phyloP scores from a whole-genome alignment of 2,113 vertebrate genomes.

The Capreolus pygargus region DNA sequence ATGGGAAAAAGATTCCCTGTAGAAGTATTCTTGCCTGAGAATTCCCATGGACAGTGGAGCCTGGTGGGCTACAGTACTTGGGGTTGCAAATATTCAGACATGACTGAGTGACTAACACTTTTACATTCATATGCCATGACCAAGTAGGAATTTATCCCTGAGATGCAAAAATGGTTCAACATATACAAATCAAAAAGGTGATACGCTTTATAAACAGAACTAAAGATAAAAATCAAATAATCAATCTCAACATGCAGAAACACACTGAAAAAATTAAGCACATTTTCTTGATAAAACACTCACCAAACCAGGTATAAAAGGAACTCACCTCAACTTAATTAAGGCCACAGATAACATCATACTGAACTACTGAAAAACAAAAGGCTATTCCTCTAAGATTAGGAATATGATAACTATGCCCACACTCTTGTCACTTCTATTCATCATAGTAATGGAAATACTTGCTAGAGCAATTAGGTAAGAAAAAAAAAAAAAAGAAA shows the following conservation, averaged over 20 bases:
- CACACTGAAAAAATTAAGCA: not conserved
- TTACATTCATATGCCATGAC: not conserved
- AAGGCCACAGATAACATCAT: not conserved
- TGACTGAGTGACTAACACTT: not conserved
- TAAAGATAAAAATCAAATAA: not conserved
- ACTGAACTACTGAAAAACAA: not conserved
- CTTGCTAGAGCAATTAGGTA: not conserved
- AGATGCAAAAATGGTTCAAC: not conserved
- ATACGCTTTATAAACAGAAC: not conserved
- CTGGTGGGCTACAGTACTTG: not conserved
- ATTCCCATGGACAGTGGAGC: not conserved
- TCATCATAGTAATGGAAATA: not conserved
- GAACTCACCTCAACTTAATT: not conserved
- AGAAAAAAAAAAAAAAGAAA: not conserved
- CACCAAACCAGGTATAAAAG: not conserved
- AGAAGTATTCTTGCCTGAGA: not conserved
- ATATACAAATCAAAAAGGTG: not conserved
- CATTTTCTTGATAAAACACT: not conserved
- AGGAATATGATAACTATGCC: not conserved
- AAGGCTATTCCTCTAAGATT: not conserved
- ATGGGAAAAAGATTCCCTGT: not conserved
- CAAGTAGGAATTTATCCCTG: not conserved
- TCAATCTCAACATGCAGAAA: not conserved
- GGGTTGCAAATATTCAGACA: not conserved
- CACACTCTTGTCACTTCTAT: not conserved